Percentiles rank a stretch among this genome's conserved stretches.
Evolutionary conservation across 2,888 invertebrate species (phyloP).

Genomic region (Andrena marginata): DNA sequence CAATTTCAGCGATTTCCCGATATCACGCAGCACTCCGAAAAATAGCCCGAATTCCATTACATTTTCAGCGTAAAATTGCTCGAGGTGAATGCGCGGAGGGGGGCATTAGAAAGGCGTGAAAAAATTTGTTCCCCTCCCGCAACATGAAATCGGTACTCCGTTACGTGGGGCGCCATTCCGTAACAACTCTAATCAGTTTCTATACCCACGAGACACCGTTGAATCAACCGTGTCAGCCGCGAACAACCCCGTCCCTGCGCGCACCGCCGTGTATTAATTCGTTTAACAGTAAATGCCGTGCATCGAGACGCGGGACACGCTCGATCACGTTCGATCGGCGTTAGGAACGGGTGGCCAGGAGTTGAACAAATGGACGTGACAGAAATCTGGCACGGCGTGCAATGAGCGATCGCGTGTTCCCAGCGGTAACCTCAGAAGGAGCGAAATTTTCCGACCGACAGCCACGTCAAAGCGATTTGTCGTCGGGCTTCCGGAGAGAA

Average conservation of each 20-base stretch:
- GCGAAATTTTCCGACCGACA: conserved; percentile 79
- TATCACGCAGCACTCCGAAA: no score
- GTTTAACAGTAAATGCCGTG: conserved; percentile 39
- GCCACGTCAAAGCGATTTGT: conserved; percentile 82
- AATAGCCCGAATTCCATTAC: no score
- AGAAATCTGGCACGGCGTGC: conserved; percentile 69
- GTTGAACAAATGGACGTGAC: conserved; percentile 66
- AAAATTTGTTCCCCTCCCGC: no score
- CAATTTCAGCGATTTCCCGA: neutral
- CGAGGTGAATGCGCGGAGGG: no score
- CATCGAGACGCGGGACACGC: conserved; percentile 28
- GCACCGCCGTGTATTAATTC: conserved; percentile 41
- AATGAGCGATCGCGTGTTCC: conserved; percentile 71
- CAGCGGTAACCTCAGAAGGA: conserved; percentile 71
- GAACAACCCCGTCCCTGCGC: conserved; percentile 36
- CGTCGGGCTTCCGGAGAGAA: conserved; percentile 72
- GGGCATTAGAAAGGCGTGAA: no score
- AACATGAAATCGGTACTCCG: conserved; percentile 1
- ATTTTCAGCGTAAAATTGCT: no score
- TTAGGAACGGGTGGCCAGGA: conserved; percentile 28
- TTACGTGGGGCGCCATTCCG: conserved; percentile 2
- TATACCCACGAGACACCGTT: conserved; percentile 8
- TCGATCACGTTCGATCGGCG: conserved; percentile 36
- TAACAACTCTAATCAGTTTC: conserved; percentile 35
- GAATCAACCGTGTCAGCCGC: conserved; percentile 37